phyloP scores from a whole-genome alignment of 2,888 invertebrate genomes.

The Tetragonisca angustula region DNA sequence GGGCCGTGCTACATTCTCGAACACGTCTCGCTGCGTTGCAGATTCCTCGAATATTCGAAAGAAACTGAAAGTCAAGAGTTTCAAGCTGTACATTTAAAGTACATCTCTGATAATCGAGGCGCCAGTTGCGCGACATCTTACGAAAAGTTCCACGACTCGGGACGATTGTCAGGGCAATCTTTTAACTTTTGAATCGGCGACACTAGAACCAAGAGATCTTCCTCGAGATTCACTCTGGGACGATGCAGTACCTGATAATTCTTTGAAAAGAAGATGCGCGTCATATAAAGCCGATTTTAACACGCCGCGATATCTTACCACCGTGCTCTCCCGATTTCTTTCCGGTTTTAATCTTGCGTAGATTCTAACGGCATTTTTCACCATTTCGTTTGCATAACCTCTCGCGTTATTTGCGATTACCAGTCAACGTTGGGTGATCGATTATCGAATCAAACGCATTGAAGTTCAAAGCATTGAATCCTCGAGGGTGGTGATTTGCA shows the following conservation, averaged over 20 bases:
- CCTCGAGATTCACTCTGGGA: conserved; percentile 68
- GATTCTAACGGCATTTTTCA: conserved; percentile 83
- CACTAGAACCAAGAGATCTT: conserved; percentile 71
- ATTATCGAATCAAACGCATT: conserved; percentile 28
- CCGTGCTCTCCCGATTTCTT: conserved; percentile 38
- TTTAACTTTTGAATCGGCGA: conserved; percentile 59
- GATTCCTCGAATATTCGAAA: conserved; percentile 84
- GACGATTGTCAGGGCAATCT: conserved; percentile 76
- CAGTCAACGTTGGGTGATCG: conserved; percentile 45
- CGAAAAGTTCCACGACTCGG: conserved; percentile 78
- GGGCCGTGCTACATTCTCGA: conserved; percentile 84
- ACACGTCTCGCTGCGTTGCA: conserved; percentile 83
- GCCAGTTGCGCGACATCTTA: conserved; percentile 49
- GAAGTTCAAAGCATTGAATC: background rate
- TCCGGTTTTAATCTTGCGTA: conserved; percentile 83
- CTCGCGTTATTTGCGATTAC: background rate
- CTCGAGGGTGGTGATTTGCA: background rate
- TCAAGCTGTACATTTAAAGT: background rate
- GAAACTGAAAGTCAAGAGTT: conserved; percentile 80
- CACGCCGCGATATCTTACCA: conserved; percentile 47
- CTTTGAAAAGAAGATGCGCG: conserved; percentile 43
- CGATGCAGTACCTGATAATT: conserved; percentile 72
- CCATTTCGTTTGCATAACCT: conserved; percentile 74
- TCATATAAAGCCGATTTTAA: background rate
- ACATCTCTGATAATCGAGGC: background rate